Percentiles rank a stretch among this genome's conserved stretches.
Conservation (phyloP, 2,888 invertebrate species). For the Tipula unca region DNA sequence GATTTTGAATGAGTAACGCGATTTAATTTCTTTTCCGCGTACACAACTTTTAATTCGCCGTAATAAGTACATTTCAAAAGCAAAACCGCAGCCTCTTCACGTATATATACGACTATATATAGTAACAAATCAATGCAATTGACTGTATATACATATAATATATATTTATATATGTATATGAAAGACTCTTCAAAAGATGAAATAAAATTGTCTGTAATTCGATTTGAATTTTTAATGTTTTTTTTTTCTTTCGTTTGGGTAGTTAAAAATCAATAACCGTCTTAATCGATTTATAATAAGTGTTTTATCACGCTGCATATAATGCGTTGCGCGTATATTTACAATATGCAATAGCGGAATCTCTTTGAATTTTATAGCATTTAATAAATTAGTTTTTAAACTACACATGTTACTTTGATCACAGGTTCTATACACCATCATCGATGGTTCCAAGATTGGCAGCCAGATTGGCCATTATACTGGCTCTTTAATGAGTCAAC, state of each 20-base stretch:
- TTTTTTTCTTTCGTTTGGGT: neutral
- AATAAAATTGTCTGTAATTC: neutral
- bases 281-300: conserved; percentile 14
- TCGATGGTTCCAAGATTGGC: too few relatives aligned
- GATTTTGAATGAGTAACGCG: neutral
- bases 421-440: too few relatives aligned
- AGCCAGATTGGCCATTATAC: too few relatives aligned
- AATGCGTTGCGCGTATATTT: too few relatives aligned
- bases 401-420: too few relatives aligned
- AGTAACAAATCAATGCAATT: too few relatives aligned
- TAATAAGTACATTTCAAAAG: neutral
- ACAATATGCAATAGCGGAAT: too few relatives aligned
- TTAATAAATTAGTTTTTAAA: too few relatives aligned
- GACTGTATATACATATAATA: neutral
- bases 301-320: neutral
- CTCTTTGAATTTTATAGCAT: too few relatives aligned
- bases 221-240: neutral
- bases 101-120: too few relatives aligned
- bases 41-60: neutral
- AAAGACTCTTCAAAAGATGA: neutral
- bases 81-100: too few relatives aligned
- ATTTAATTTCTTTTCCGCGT: neutral
- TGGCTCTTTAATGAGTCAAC: too few relatives aligned
- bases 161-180: neutral
- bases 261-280: neutral